Evolutionary conservation across 2,888 invertebrate species (phyloP).

Genomic region (Opisthograptis luteolata): DNA sequence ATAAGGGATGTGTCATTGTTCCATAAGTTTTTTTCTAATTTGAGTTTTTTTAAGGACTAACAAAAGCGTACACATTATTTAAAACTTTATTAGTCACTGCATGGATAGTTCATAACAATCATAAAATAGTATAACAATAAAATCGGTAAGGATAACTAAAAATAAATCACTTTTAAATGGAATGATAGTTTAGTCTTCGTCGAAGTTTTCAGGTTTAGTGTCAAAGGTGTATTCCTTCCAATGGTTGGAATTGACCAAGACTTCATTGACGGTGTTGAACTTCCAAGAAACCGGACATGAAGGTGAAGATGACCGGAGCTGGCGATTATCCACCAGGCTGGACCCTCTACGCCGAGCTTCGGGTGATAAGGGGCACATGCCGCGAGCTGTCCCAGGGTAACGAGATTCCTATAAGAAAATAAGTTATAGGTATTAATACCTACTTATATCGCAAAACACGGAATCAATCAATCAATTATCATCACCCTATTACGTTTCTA

Average conservation of each 20-base stretch:
- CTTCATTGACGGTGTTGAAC: conserved; percentile 74
- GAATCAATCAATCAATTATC: too few species aligned
- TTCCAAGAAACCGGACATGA: conserved; percentile 60
- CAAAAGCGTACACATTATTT: conserved; percentile 8
- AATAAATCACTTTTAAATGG: background rate
- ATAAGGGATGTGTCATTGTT: conserved; percentile 23
- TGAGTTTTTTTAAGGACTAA: background rate
- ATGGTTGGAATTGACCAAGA: conserved; percentile 62
- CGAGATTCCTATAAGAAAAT: conserved; percentile 51
- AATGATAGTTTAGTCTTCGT: background rate
- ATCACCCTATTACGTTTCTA: background rate
- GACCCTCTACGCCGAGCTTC: conserved; percentile 61
- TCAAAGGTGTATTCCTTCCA: conserved; percentile 69
- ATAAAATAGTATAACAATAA: background rate
- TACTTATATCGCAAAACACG: too few species aligned
- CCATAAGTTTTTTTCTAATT: too few species aligned
- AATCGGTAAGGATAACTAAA: background rate
- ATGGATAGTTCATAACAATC: background rate
- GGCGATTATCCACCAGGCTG: conserved; percentile 62
- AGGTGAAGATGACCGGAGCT: conserved; percentile 55
- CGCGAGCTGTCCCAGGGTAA: conserved; percentile 45
- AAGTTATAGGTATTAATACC: background rate
- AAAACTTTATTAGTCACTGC: conserved; percentile 6
- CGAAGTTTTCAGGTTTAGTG: conserved; percentile 6
- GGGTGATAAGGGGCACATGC: conserved; percentile 64